Base-by-base conservation (phyloP, 2,888 invertebrate genomes). In the Sthenelais limicola region DNA sequence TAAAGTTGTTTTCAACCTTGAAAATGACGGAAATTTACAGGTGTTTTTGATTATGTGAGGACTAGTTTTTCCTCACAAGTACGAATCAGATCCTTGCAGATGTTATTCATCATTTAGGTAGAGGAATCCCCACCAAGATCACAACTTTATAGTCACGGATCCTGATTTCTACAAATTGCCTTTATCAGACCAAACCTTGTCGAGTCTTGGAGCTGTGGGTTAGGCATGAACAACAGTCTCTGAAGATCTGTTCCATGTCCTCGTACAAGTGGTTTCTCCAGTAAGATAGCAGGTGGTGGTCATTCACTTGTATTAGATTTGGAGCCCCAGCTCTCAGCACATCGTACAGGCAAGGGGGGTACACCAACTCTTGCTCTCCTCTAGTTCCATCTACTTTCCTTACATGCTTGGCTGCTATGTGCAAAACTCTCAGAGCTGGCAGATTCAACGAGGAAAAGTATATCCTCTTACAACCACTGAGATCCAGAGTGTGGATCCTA, bases 261-360 rank as follows among this genome's bases (percentile, higher is more conserved):
- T 71, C 48, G 26, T 71, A 71, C 9, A 43, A 26, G 33, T 51
- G 62, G 21, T 71, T 62, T 15, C 47, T 21, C 71, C 71, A 71
- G 49, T 71, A 71, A 24, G 38, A 48, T 5, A 30, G 71, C 12
- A 71, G 30, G 33, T 30, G 47, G 24, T 71, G 71, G 26, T 62
- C 18, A 48, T 71, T 71, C 21, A 71, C 47, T 26, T 43, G 28
- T 18, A n/a, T 24, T 32, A 71, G 52, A 43, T 30, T 1, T 1
- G 71, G 71, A n/a, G 71, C 58, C 12, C 58, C 71, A 5, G n/a
- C 32, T 18, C 21, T 56, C 58, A 71, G 32, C 12, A 71, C 15
- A 12, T 7, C 21, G 28, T 71, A 71, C 47, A 71, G 49, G 26
- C 71, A 71, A 0, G 71, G 62, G 15, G 54, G 38, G 62, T 28